Conservation (phyloP, 92 coral and sea anemone genomes). For the Porites divaricata region DNA sequence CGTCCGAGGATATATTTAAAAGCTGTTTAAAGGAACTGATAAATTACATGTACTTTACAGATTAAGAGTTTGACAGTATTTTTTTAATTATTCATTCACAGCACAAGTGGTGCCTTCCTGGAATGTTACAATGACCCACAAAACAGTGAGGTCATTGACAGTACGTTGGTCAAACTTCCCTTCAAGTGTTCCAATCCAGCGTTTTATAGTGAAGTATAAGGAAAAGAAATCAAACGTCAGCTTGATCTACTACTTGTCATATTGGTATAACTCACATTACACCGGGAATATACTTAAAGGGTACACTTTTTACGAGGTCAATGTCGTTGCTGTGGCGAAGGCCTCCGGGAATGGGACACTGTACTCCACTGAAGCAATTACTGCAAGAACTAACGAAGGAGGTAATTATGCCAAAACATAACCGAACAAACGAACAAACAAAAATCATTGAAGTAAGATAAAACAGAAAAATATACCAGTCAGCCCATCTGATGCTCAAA, state of each 20-base stretch:
- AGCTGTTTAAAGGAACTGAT: too few relatives aligned
- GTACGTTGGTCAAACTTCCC: too few relatives aligned
- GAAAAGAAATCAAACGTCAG: not conserved
- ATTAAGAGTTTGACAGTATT: too few relatives aligned
- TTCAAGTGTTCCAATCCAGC: not conserved
- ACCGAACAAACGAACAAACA: not conserved
- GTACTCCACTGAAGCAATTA: not conserved
- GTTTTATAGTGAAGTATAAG: not conserved
- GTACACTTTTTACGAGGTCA: conserved; percentile 6
- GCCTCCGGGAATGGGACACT: not conserved
- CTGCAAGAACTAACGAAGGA: not conserved
- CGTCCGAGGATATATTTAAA: too few relatives aligned
- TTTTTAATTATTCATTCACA: not conserved
- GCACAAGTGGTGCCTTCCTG: too few relatives aligned
- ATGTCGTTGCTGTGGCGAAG: conserved; percentile 5
- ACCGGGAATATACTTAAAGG: not conserved
- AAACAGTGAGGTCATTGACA: not conserved
- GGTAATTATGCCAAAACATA: not conserved
- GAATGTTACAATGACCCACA: not conserved
- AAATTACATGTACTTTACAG: too few relatives aligned
- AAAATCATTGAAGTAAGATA: too few relatives aligned
- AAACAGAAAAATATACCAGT: too few relatives aligned
- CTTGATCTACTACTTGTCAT: too few relatives aligned
- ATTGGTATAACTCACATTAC: too few relatives aligned
- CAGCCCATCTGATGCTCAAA: too few relatives aligned